Evolutionary conservation across 2,888 invertebrate species (phyloP).

Genomic region (Bembecia ichneumoniformis): DNA sequence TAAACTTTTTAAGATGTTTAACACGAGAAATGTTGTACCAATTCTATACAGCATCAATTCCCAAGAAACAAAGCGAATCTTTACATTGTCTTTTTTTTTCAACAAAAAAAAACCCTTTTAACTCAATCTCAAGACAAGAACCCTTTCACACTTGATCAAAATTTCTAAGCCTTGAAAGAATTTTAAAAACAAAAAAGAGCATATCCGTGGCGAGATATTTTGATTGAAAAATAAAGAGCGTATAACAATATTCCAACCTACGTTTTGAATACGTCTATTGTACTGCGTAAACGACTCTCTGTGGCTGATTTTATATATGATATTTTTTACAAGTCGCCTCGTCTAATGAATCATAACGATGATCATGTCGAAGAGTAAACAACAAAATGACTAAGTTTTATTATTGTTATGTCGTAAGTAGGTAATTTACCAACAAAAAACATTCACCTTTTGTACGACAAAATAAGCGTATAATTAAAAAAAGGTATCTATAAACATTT

Average conservation of each 20-base stretch:
- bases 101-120: conserved; percentile 38
- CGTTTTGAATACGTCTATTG: neutral
- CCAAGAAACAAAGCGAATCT: neutral
- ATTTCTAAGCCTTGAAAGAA: conserved; percentile 38
- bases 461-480: no score
- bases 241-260: conserved; percentile 23
- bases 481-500: no score
- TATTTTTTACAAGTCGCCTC: conserved; percentile 2
- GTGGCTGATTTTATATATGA: conserved; percentile 1
- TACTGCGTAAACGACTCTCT: neutral
- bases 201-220: conserved; percentile 60
- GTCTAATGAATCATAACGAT: conserved; percentile 1
- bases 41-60: no score
- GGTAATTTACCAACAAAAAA: no score
- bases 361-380: neutral
- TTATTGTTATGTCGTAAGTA: neutral
- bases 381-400: neutral
- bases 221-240: conserved; percentile 69
- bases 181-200: conserved; percentile 34
- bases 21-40: no score
- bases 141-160: conserved; percentile 66
- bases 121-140: conserved; percentile 43
- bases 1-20: no score
- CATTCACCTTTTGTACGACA: no score
- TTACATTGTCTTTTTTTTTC: neutral